Percentiles rank a stretch among this genome's conserved stretches.
Evolutionary conservation across 2,888 invertebrate genomes (phyloP).

Genomic region (Eupithecia subfuscata): DNA sequence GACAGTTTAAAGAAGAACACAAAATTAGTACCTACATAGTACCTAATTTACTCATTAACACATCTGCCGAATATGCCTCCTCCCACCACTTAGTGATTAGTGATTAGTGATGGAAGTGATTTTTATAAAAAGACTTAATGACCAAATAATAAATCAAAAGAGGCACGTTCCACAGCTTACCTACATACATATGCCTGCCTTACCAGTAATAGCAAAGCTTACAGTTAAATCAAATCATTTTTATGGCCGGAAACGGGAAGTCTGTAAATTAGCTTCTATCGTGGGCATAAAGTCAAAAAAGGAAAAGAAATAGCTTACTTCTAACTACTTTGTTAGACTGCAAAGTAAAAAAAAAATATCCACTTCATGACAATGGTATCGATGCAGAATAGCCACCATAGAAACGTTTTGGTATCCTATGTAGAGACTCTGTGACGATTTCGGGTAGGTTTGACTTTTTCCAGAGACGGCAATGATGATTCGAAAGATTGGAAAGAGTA

Average conservation of each 20-base stretch:
- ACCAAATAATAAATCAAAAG: too few species aligned
- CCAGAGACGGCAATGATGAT: neutral
- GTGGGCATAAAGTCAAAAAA: neutral
- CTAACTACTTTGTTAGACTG: neutral
- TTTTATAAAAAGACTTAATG: too few species aligned
- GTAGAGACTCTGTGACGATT: neutral
- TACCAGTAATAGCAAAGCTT: neutral
- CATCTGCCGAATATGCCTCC: neutral
- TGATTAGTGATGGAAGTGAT: neutral
- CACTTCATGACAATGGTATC: too few species aligned
- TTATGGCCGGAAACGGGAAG: neutral
- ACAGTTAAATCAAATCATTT: neutral
- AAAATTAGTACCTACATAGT: neutral
- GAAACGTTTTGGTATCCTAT: too few species aligned
- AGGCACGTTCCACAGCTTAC: neutral
- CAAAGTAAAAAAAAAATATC: neutral
- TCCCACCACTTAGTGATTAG: too few species aligned
- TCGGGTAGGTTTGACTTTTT: neutral
- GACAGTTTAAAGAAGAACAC: neutral
- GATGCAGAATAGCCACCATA: too few species aligned
- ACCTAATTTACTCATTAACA: neutral
- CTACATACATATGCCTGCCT: neutral
- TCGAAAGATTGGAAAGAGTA: neutral
- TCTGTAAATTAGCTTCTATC: neutral
- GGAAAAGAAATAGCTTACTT: neutral